Evolutionary conservation across 1,140 invertebrate genomes (phyloP).

Genomic region (Himalopsyche phryganea): DNA sequence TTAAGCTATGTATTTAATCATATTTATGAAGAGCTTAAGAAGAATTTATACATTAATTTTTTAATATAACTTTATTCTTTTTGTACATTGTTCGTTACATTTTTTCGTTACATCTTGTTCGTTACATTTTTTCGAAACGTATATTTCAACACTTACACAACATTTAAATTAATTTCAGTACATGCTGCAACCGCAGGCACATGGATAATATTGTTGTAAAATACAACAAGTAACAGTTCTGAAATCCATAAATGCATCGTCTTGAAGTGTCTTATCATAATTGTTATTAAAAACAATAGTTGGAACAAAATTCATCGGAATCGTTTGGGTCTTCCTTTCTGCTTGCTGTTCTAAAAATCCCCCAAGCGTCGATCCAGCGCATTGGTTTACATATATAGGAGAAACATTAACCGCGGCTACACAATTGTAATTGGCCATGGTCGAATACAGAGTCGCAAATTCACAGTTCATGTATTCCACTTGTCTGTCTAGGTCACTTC

Average conservation of each 20-base stretch:
- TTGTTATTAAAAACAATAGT: conserved; percentile 23
- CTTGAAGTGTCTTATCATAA: conserved; percentile 5
- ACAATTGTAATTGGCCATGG: conserved; percentile 17
- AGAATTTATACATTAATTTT: no score
- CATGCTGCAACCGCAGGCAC: neutral
- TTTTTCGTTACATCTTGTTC: no score
- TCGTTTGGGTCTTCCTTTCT: conserved; percentile 10
- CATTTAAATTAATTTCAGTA: no score
- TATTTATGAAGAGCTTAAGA: no score
- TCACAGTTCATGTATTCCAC: conserved; percentile 46
- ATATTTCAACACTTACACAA: no score
- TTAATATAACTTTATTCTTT: no score
- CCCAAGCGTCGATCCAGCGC: conserved; percentile 9
- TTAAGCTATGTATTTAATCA: no score
- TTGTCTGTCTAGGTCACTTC: conserved; percentile 37
- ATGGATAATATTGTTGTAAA: conserved; percentile 8
- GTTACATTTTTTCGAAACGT: no score
- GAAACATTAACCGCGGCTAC: conserved; percentile 8
- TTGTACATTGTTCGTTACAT: no score
- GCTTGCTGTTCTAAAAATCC: conserved; percentile 10
- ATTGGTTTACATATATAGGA: conserved; percentile 7
- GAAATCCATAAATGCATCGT: conserved; percentile 21
- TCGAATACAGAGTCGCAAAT: conserved; percentile 27
- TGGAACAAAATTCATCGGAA: conserved; percentile 21
- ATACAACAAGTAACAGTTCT: conserved; percentile 20